phyloP scores from a whole-genome alignment of 2,113 vertebrate species.

The Megaceryle maxima region DNA sequence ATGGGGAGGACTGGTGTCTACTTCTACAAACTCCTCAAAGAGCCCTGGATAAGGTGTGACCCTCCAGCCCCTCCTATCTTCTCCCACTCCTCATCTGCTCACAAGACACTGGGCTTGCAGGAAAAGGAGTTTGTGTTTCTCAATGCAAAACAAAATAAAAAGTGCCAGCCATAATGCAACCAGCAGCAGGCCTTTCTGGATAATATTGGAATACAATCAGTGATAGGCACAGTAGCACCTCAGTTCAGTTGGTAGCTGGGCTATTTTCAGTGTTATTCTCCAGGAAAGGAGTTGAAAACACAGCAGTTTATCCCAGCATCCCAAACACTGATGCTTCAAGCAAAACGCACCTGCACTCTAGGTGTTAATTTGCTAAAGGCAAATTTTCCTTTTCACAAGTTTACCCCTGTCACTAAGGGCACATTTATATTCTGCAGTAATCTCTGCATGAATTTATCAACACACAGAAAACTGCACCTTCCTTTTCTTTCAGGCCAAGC shows the following conservation, averaged over 20 bases:
- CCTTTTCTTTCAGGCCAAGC: not conserved
- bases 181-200: not conserved
- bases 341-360: not conserved
- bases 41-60: not conserved
- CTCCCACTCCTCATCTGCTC: not conserved
- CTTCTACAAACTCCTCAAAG: not conserved
- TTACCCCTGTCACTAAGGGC: not conserved
- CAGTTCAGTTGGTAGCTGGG: not conserved
- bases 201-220: not conserved
- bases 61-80: not conserved
- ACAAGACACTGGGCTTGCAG: not conserved
- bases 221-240: accelerated
- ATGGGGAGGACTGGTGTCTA: not conserved
- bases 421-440: not conserved
- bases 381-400: not conserved
- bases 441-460: not conserved
- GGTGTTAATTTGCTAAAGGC: not conserved
- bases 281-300: not conserved
- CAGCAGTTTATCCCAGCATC: not conserved
- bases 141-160: not conserved
- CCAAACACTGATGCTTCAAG: accelerated
- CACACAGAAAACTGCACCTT: not conserved
- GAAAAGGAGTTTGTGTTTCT: not conserved
- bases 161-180: not conserved
- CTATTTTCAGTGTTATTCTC: not conserved